Evolutionary conservation across 2,113 vertebrate species (phyloP).

Genomic region (Dromiciops gliroides): DNA sequence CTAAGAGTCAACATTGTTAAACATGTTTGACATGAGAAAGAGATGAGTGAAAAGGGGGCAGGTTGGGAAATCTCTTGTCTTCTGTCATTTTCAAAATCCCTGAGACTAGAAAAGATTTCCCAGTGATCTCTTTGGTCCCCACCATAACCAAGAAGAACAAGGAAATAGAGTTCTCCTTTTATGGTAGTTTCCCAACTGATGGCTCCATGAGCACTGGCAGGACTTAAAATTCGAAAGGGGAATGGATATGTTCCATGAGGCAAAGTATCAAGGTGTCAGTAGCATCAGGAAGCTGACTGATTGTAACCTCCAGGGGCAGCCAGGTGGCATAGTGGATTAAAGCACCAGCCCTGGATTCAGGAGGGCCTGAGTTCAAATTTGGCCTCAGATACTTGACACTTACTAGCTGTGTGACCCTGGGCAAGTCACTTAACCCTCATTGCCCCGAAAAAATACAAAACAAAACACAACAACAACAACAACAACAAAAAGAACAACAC

Average conservation of each 20-base stretch:
- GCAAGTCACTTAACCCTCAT: too few species aligned
- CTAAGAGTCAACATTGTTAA: conserved; percentile 48
- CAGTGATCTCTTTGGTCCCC: background rate
- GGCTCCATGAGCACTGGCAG: conserved; percentile 53
- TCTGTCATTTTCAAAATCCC: conserved; percentile 37
- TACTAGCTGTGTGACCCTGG: too few species aligned
- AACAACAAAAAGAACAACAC: too few species aligned
- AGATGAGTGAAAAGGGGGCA: conserved; percentile 6
- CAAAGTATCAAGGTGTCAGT: background rate
- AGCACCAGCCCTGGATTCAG: too few species aligned
- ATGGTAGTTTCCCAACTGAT: background rate
- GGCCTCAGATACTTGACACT: too few species aligned
- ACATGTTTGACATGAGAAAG: conserved; percentile 34
- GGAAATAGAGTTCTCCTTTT: background rate
- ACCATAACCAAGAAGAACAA: background rate
- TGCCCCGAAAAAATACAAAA: too few species aligned
- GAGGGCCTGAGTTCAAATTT: too few species aligned
- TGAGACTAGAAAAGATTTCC: conserved; percentile 35
- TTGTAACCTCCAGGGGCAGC: too few species aligned
- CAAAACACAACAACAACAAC: too few species aligned
- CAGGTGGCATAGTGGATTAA: too few species aligned
- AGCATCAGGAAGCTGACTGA: background rate
- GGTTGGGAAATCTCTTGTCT: conserved; percentile 19
- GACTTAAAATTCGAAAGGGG: conserved; percentile 45
- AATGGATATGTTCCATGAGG: conserved; percentile 32